These are phyloP conservation scores for Xyrauchen texanus DNA, from an alignment of 2,113 vertebrate genomes.

Conservation along the genomic window DNA sequence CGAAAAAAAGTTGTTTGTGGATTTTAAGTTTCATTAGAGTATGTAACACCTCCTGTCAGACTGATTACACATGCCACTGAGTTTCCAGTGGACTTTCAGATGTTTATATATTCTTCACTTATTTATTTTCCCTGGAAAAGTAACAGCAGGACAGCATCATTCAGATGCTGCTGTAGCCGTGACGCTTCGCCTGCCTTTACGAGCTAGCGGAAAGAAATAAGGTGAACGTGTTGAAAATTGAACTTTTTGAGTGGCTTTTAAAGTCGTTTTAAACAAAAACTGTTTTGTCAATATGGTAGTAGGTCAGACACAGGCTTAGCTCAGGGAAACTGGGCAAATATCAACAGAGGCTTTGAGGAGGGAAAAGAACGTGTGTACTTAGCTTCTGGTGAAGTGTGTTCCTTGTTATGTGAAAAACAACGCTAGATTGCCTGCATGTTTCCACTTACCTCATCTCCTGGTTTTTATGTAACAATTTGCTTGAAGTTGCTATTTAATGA, in stretches of 20 bases:
- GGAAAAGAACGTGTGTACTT: constrained; percentile 17
- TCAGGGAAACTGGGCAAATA: constrained; percentile 74
- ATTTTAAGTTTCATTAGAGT: constrained; percentile 18
- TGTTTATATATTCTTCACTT: constrained; percentile 55
- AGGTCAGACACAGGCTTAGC: constrained; percentile 69
- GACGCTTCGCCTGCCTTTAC: constrained; percentile 64
- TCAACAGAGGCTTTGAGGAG: constrained; percentile 62
- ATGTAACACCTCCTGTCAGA: background rate
- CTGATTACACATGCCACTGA: constrained; percentile 7
- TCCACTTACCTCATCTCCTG: constrained; percentile 68
- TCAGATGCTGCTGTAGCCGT: constrained; percentile 14
- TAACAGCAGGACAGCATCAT: constrained; percentile 59
- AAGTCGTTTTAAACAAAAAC: constrained; percentile 65
- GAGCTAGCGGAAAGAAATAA: constrained; percentile 68
- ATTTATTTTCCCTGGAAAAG: constrained; percentile 37
- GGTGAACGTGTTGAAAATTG: constrained; percentile 70
- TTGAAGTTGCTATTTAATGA: constrained; percentile 64
- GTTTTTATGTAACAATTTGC: constrained; percentile 58
- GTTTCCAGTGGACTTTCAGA: constrained; percentile 31
- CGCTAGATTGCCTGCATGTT: constrained; percentile 62
- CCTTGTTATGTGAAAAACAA: constrained; percentile 49
- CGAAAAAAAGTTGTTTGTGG: background rate
- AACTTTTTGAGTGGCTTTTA: constrained; percentile 57
- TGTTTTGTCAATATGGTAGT: constrained; percentile 73
- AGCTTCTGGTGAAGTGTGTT: constrained; percentile 34